phyloP scores from a whole-genome alignment of 1,140 invertebrate genomes.

The Ceratosolen fusciceps region DNA sequence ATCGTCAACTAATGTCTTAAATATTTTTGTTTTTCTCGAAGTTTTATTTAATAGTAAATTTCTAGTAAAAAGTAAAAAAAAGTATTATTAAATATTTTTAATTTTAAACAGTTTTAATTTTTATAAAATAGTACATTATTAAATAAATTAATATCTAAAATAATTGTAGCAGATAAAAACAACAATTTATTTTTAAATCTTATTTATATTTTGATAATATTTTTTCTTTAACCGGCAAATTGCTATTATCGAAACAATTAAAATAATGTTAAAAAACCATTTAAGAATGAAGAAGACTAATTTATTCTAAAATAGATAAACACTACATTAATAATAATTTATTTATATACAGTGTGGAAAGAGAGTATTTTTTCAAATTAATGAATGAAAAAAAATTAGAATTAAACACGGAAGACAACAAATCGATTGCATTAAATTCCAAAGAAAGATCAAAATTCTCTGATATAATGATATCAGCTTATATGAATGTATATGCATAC shows the following conservation, averaged over 20 bases:
- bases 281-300: too few relatives aligned
- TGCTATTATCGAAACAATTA: neutral
- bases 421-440: slow-evolving; percentile 51
- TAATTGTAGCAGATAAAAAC: neutral
- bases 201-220: neutral
- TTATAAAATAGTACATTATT: neutral
- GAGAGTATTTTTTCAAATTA: neutral
- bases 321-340: neutral
- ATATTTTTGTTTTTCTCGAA: too few relatives aligned
- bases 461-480: slow-evolving; percentile 69
- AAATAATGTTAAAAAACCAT: neutral
- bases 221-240: too few relatives aligned
- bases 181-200: neutral
- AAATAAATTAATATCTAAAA: neutral
- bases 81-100: too few relatives aligned
- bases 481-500: slow-evolving; percentile 74
- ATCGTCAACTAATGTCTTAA: too few relatives aligned
- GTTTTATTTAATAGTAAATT: too few relatives aligned
- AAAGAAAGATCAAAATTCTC: slow-evolving; percentile 52
- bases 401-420: slow-evolving; percentile 54
- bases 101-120: neutral
- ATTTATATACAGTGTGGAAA: slow-evolving; percentile 1
- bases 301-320: neutral
- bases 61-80: too few relatives aligned
- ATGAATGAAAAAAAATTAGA: slow-evolving; percentile 27